phyloP scores from a whole-genome alignment of 2,888 invertebrate species.

The Rambutsinella grinnellia region DNA sequence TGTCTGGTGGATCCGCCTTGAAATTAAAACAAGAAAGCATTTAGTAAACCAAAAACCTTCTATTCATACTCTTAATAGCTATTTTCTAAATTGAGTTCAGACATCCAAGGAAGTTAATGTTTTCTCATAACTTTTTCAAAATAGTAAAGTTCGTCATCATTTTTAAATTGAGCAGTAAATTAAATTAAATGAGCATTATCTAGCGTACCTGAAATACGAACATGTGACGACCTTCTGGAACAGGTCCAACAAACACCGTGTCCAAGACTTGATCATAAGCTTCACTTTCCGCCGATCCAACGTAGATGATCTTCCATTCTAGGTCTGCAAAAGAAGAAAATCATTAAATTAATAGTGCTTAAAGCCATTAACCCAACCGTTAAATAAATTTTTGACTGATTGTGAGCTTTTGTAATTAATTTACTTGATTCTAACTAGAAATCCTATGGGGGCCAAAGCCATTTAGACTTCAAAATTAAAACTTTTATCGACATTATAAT shows the following conservation, averaged over 20 bases:
- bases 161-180: too few relatives aligned
- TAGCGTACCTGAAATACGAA: slow-evolving; percentile 87
- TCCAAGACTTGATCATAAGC: slow-evolving; percentile 97
- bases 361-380: too few relatives aligned
- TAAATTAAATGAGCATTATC: slow-evolving; percentile 16
- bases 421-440: too few relatives aligned
- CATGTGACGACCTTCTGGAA: slow-evolving; percentile 95
- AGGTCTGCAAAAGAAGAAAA: slow-evolving; percentile 84
- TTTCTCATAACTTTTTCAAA: slow-evolving; percentile 31
- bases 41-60: too few relatives aligned
- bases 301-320: slow-evolving; percentile 99
- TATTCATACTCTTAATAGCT: neutral
- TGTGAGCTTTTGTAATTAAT: too few relatives aligned
- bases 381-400: too few relatives aligned
- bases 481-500: too few relatives aligned
- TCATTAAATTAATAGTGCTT: too few relatives aligned
- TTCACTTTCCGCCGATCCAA: slow-evolving; percentile 97
- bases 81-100: slow-evolving; percentile 8
- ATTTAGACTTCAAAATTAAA: too few relatives aligned
- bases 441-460: too few relatives aligned
- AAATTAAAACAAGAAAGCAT: slow-evolving; percentile 66
- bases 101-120: slow-evolving; percentile 45
- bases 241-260: slow-evolving; percentile 97
- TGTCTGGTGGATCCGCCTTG: slow-evolving; percentile 95
- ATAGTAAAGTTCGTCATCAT: slow-evolving; percentile 27